phyloP scores from a whole-genome alignment of 2,888 invertebrate genomes.

The Drosophila merina region DNA sequence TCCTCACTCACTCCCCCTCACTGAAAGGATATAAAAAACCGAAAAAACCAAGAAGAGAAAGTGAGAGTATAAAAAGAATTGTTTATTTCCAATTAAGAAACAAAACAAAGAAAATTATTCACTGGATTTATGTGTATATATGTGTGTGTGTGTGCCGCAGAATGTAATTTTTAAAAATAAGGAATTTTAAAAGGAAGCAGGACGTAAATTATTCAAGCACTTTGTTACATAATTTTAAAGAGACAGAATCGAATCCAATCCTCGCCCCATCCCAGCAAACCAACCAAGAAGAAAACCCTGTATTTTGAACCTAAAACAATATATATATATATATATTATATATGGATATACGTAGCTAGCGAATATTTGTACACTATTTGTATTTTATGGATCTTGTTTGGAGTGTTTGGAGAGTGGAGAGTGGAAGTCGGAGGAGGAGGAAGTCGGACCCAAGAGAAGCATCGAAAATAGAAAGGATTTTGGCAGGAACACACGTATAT shows the following conservation, averaged over 20 bases:
- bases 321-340: constrained; percentile 36
- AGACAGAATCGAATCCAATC: constrained; percentile 3
- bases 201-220: constrained; percentile 42
- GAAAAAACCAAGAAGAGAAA: background rate
- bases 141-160: constrained; percentile 15
- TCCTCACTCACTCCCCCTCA: background rate
- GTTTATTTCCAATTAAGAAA: too few relatives aligned
- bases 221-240: constrained; percentile 65
- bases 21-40: background rate
- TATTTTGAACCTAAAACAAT: constrained; percentile 10
- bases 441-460: constrained; percentile 7
- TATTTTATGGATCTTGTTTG: constrained; percentile 52
- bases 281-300: constrained; percentile 7
- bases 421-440: constrained; percentile 4
- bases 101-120: background rate
- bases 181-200: constrained; percentile 14
- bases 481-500: constrained; percentile 20
- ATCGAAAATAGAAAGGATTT: constrained; percentile 21
- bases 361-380: constrained; percentile 73
- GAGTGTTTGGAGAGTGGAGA: constrained; percentile 8
- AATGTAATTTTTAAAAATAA: constrained; percentile 15
- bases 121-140: constrained; percentile 21
- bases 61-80: background rate
- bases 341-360: constrained; percentile 59
- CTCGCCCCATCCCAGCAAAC: background rate